A percentile compares a stretch with the other conserved stretches of the same genome.
These are phyloP conservation scores for Amblyjoppa fuscipennis DNA, from an alignment of 2,888 invertebrate genomes.

Conservation along the genomic window DNA sequence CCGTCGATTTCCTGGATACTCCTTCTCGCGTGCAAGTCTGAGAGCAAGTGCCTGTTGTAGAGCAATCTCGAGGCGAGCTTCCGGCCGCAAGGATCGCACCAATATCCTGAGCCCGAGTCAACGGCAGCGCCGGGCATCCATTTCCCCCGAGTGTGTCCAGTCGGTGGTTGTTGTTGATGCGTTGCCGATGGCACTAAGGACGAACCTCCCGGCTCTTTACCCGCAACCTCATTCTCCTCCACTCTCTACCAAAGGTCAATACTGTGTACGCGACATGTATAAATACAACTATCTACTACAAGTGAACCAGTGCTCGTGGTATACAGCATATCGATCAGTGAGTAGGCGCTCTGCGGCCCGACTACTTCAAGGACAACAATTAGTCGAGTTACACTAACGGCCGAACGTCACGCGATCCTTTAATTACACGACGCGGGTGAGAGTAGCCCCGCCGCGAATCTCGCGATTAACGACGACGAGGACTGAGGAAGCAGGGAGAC, in stretches of 20 bases:
- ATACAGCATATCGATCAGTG: constrained; percentile 62
- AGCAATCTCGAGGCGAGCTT: constrained; percentile 90
- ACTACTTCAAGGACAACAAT: constrained; percentile 71
- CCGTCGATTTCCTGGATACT: constrained; percentile 88
- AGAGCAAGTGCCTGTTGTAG: constrained; percentile 92
- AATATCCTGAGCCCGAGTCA: constrained; percentile 88
- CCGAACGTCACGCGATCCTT: constrained; percentile 72
- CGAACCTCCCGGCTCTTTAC: constrained; percentile 53
- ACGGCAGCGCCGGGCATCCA: constrained; percentile 90
- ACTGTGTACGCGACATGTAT: background rate
- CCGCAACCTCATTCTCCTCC: constrained; percentile 77
- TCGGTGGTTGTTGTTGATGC: constrained; percentile 87
- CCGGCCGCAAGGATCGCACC: constrained; percentile 93
- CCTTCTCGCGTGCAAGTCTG: constrained; percentile 88
- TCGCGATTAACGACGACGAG: constrained; percentile 68
- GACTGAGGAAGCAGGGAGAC: constrained; percentile 34
- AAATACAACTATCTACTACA: background rate
- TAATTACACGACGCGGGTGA: constrained; percentile 71
- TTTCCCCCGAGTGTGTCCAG: constrained; percentile 92
- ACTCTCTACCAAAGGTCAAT: constrained; percentile 70
- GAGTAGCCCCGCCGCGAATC: constrained; percentile 59
- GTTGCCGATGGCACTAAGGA: constrained; percentile 45
- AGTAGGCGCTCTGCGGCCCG: constrained; percentile 42
- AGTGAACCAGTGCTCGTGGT: constrained; percentile 15
- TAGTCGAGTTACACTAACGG: constrained; percentile 73